Conservation (phyloP, 1,140 invertebrate genomes). For the Aporrectodea caliginosa region DNA sequence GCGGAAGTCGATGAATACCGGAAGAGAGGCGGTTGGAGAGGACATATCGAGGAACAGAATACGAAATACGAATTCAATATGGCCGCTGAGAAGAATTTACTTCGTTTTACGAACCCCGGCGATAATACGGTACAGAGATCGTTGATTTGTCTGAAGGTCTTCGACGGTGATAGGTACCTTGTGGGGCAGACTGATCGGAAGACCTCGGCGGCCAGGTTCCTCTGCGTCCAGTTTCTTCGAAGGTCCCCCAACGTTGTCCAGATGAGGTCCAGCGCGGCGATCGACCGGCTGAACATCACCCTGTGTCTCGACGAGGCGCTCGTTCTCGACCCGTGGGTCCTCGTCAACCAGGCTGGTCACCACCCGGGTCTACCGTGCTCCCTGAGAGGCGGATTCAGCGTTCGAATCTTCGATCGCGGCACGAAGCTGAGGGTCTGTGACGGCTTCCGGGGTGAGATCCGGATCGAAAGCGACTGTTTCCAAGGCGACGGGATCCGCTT, state of each 20-base stretch:
- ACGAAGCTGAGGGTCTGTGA: conserved; percentile 9
- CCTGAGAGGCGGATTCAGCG: conserved; percentile 18
- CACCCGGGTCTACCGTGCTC: conserved; percentile 18
- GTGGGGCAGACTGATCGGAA: neutral
- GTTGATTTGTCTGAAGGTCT: conserved; percentile 6
- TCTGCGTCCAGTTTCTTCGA: conserved; percentile 17
- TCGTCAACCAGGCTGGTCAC: neutral
- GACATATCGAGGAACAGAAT: neutral
- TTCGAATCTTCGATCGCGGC: conserved; percentile 15
- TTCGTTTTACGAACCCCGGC: neutral
- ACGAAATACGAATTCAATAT: conserved; percentile 5
- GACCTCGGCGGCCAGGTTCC: neutral
- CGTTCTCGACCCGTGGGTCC: conserved; percentile 5
- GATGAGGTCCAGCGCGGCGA: neutral
- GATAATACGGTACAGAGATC: neutral
- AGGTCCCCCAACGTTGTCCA: conserved; percentile 21
- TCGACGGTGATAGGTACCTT: conserved; percentile 11
- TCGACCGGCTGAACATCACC: neutral
- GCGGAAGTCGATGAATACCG: neutral
- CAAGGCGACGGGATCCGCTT: conserved; percentile 21
- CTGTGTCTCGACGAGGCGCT: conserved; percentile 10
- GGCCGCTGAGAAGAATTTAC: neutral
- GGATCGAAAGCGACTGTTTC: conserved; percentile 29
- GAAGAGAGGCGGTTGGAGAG: neutral
- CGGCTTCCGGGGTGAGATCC: conserved; percentile 16